Base-by-base conservation (phyloP, 2,888 invertebrate genomes). In the Orchesellides sinensis region DNA sequence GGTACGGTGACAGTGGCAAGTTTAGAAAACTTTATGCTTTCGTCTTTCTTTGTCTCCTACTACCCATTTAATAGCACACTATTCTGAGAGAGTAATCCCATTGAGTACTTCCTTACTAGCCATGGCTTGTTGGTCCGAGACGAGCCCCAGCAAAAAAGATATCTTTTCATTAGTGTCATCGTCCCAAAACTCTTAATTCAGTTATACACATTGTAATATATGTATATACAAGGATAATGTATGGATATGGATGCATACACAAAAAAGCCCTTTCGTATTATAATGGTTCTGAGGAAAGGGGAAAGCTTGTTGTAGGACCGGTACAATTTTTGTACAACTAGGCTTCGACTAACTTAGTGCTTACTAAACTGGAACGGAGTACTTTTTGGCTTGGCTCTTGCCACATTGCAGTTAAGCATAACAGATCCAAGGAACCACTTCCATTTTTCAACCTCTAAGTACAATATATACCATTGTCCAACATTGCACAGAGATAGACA, bases 91-190 rank as follows among this genome's bases (percentile, higher is more conserved):
- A 27, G 52, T 21, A 14, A 27, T 47, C 12, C 6, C 35, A 4
- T 2, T 6, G 21, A 25, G 0, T 49, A 6, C 32, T 32, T 49
- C 23, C 23, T 54, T 45, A n/a, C n/a, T n/a, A n/a, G n/a, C n/a
- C n/a, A n/a, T n/a, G n/a, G n/a, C n/a, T n/a, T n/a, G n/a, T n/a
- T n/a, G n/a, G n/a, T n/a, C n/a, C n/a, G n/a, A n/a, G n/a, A n/a
- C n/a, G 19, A 21, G 23, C 27, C 59, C 25, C 32, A 54, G 23
- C 25, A 61, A 65, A 75, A 70, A 81, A 83, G 77, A 87, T 87
- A 87, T 86, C 87, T 87, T 87, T 87, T 86, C 87, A 86, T 87
- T 87, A 87, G 85, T 86, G 87, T 86, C 87, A 86, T 84, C 86
- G 83, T 73, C 54, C 84, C 70, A 68, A 56, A 87, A 79, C 79